Conservation (phyloP, 1,140 invertebrate species). For the Dolichoris vasculosae region DNA sequence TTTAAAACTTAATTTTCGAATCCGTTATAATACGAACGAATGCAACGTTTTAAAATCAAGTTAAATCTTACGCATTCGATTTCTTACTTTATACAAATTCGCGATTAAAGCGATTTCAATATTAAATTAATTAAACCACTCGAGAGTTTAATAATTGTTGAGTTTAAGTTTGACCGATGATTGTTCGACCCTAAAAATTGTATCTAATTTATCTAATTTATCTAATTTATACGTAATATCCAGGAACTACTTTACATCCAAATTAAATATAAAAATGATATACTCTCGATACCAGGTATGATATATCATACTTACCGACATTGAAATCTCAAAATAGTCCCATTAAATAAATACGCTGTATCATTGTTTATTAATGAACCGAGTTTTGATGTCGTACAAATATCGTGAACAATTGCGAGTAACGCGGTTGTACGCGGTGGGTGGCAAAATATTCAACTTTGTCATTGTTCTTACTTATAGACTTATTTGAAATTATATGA, state of each 20-base stretch:
- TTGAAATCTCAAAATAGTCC: slow-evolving; percentile 37
- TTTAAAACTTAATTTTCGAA: not conserved
- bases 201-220: too few species aligned
- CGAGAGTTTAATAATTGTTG: too few species aligned
- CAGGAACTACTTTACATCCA: not conserved
- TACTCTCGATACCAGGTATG: slow-evolving; percentile 1
- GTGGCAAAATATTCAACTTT: not conserved
- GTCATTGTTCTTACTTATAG: slow-evolving; percentile 3
- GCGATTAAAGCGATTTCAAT: too few species aligned
- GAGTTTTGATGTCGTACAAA: slow-evolving; percentile 15
- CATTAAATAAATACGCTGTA: slow-evolving; percentile 48
- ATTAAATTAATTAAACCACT: too few species aligned
- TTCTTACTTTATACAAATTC: not conserved
- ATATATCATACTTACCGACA: not conserved
- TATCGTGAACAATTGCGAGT: slow-evolving; percentile 59
- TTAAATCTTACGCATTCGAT: not conserved
- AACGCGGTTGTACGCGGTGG: slow-evolving; percentile 53
- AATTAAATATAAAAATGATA: not conserved
- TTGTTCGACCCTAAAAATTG: too few species aligned
- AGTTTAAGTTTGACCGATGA: too few species aligned
- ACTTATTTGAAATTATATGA: too few species aligned
- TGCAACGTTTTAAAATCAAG: not conserved
- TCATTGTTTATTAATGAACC: slow-evolving; percentile 58
- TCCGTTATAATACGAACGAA: not conserved
- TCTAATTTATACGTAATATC: too few species aligned